These are phyloP conservation scores for Zenarchopterus dispar DNA, from an alignment of 2,797 vertebrate species.

Conservation along the genomic window DNA sequence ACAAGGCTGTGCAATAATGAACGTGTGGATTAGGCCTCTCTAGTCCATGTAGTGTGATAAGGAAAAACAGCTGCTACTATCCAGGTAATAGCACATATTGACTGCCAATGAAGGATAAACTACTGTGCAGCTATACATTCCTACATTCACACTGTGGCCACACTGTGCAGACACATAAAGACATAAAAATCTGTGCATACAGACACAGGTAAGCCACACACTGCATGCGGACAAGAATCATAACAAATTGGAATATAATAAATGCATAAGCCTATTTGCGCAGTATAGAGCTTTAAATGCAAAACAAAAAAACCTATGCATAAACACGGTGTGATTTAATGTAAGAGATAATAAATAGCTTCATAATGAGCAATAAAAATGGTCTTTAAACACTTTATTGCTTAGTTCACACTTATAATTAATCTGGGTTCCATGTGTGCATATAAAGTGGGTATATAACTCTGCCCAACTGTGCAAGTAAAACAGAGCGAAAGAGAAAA, in stretches of 20 bases:
- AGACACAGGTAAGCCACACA: constrained; percentile 6
- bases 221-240: constrained; percentile 9
- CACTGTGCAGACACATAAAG: constrained; percentile 19
- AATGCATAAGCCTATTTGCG: constrained; percentile 59
- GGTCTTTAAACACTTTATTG: constrained; percentile 77
- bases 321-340: constrained; percentile 70
- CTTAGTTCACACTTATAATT: constrained; percentile 79
- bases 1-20: constrained; percentile 78
- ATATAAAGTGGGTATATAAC: constrained; percentile 74
- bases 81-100: constrained; percentile 66
- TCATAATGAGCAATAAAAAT: constrained; percentile 77
- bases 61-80: constrained; percentile 68
- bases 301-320: constrained; percentile 70
- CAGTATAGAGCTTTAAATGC: constrained; percentile 54
- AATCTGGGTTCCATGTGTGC: constrained; percentile 78
- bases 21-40: constrained; percentile 76
- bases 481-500: constrained; percentile 53
- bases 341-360: constrained; percentile 77
- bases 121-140: constrained; percentile 50
- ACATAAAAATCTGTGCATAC: constrained; percentile 10
- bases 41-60: constrained; percentile 72
- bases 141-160: constrained; percentile 27
- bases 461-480: constrained; percentile 53
- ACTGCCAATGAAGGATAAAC: constrained; percentile 73
- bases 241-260: constrained; percentile 52